Base-by-base conservation (phyloP, 1,140 invertebrate species). In the Berghia stephanieae region DNA sequence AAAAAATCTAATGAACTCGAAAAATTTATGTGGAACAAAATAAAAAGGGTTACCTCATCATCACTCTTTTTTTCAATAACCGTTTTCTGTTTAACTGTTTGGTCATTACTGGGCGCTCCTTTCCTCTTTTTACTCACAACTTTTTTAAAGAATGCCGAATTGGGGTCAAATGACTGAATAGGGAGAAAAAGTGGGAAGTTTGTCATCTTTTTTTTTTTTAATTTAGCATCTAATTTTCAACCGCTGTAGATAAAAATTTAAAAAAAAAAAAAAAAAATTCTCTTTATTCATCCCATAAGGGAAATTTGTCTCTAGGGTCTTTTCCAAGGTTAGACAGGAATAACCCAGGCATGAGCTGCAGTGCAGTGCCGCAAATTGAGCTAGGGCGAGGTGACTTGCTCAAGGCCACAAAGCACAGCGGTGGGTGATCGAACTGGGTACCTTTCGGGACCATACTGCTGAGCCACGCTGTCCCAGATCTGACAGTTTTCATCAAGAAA, bases 71-170 rank as follows among this genome's bases (percentile, higher is more conserved):
- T 75, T n/a, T 83, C 83, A 60, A 69, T 52, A 52, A 31, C n/a
- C 49, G 57, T 72, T 18, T 81, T 74, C 60, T 80, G 78, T 69
- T 74, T 78, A 18, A 27, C 66, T 67, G 49, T 70, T 52, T 71
- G 75, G 79, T 84, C 74, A 83, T 82, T 67, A 40, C 42, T 74
- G n/a, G 46, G 52, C 1, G 44, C n/a, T 21, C 63, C 78, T 74
- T 81, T 83, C 78, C 86, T 89, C 79, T 89, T 89, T 80, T 88
- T 88, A 84, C 84, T 89, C 27, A 86, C 81, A 77, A 88, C 87
- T 84, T 88, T 86, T 66, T 84, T 88, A 78, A 88, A 88, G 83
- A 88, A 89, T 57, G 87, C 88, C 46, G 88, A 86, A 78, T 79
- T 86, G 16, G 85, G 84, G 80, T 89, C 87, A 83, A 88, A 88